These are phyloP conservation scores for Acromyrmex charruanus DNA, from an alignment of 1,140 invertebrate species.

Conservation along the genomic window DNA sequence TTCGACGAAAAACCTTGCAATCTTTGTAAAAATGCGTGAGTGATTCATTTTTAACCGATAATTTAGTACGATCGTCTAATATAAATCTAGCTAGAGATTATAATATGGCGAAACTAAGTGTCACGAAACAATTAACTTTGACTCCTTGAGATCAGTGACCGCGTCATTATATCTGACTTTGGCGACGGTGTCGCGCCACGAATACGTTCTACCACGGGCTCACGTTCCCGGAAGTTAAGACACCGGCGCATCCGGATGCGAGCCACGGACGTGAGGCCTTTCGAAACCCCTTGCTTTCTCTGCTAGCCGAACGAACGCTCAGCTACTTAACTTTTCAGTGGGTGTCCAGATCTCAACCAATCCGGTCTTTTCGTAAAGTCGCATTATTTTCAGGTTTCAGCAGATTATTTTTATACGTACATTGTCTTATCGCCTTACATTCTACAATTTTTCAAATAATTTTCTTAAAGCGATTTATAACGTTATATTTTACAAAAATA, in stretches of 20 bases:
- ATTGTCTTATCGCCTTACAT: neutral
- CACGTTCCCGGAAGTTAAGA: conserved; percentile 85
- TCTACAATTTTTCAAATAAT: neutral
- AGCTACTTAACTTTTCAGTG: conserved; percentile 54
- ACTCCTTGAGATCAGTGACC: conserved; percentile 79
- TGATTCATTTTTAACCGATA: neutral
- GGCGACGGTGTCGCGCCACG: conserved; percentile 65
- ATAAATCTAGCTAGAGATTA: neutral
- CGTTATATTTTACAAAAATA: neutral
- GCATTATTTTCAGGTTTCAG: neutral
- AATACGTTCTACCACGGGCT: conserved; percentile 72
- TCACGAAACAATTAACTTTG: conserved; percentile 38
- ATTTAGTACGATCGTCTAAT: neutral
- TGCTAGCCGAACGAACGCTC: conserved; percentile 15
- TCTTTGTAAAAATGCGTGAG: neutral
- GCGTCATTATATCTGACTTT: conserved; percentile 70
- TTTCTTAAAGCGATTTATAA: no score
- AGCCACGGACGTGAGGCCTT: conserved; percentile 80
- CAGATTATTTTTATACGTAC: neutral
- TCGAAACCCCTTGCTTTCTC: conserved; percentile 67
- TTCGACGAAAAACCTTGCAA: neutral
- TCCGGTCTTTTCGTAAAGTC: neutral
- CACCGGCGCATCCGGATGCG: conserved; percentile 83
- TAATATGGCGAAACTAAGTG: neutral
- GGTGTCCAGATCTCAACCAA: conserved; percentile 16